Percentiles rank a stretch among this genome's conserved stretches.
These are phyloP conservation scores for Lycia hirtaria DNA, from an alignment of 2,888 invertebrate species.

Conservation along the genomic window DNA sequence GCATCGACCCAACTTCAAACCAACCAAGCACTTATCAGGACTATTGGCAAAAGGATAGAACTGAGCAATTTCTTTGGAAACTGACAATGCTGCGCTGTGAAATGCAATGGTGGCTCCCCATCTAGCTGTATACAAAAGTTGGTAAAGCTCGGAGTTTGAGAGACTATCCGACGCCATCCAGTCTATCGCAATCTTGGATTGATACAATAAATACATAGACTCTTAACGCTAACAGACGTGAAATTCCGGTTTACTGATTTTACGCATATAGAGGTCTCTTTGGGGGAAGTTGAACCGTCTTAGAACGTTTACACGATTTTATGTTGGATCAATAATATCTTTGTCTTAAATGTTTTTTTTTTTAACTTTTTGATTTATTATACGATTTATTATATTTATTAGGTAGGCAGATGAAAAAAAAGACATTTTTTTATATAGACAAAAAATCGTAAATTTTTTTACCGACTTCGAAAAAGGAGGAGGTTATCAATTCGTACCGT, in stretches of 20 bases:
- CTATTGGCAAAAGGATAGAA: background rate
- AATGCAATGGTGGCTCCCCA: background rate
- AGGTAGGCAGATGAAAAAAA: too few species aligned
- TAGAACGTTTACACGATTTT: background rate
- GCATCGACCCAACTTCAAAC: conserved; percentile 64
- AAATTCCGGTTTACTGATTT: conserved; percentile 41
- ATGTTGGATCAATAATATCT: too few species aligned
- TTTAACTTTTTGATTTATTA: too few species aligned
- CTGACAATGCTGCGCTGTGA: background rate
- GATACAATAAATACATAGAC: conserved; percentile 68
- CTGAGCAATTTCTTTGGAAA: background rate
- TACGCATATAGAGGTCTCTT: conserved; percentile 35
- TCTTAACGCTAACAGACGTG: conserved; percentile 52
- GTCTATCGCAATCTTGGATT: conserved; percentile 73
- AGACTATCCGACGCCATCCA: conserved; percentile 64
- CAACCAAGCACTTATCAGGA: background rate
- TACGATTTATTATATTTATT: too few species aligned
- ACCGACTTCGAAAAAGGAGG: too few species aligned
- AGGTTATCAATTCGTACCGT: too few species aligned
- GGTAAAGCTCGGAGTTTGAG: background rate
- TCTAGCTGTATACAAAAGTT: background rate
- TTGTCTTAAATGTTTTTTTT: too few species aligned
- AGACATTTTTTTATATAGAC: too few species aligned
- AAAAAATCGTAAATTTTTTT: too few species aligned
- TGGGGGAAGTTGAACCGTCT: background rate